Conservation (phyloP, 2,113 vertebrate species). For the Sinocyclocheilus anophthalmus region DNA sequence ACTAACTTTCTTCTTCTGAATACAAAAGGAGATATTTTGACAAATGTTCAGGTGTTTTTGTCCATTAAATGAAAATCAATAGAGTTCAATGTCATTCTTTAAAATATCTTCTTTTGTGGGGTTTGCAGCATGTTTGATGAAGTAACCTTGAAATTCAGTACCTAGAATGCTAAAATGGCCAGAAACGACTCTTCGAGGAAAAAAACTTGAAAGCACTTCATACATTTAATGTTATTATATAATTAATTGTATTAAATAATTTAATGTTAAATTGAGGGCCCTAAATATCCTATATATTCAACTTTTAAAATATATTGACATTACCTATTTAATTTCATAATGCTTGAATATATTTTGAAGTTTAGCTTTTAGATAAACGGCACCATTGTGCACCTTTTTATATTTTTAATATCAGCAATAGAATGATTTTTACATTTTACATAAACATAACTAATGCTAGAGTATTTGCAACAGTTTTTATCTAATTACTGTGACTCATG, state of each 20-base stretch:
- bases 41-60: neutral
- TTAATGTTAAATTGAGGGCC: neutral
- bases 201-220: neutral
- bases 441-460: neutral
- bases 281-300: neutral
- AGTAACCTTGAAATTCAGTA: neutral
- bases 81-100: neutral
- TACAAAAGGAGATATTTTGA: neutral
- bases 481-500: constrained; percentile 1
- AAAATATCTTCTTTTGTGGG: neutral
- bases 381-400: neutral
- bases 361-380: neutral
- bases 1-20: neutral
- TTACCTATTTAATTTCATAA: too few relatives aligned
- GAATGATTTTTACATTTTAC: neutral
- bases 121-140: neutral
- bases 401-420: neutral
- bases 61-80: neutral
- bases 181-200: neutral
- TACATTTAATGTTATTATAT: neutral
- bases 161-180: neutral
- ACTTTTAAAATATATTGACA: neutral
- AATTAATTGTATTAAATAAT: too few relatives aligned
- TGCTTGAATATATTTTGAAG: too few relatives aligned
- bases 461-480: neutral